Evolutionary conservation across 2,113 vertebrate genomes (phyloP), one percentile per base, ranked within the genome.

Genomic region (Typhlomys cinereus): DNA sequence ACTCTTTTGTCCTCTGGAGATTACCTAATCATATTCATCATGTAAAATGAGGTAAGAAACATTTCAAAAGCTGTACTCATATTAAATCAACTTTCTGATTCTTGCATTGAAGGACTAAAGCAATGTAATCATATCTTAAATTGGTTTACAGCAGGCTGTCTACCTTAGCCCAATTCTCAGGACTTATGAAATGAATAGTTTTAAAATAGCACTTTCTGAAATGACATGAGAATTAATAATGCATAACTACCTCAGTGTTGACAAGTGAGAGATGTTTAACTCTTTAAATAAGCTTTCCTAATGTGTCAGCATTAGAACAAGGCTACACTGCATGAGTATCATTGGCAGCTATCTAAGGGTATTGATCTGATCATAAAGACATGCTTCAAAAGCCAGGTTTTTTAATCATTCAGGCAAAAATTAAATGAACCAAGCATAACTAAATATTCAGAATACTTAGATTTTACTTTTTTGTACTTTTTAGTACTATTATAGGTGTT

Each of bases 141-240:
- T 82, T 95, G 78, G 80, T 95, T 97, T 97, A 96, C 61, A 96
- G 81, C 44, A 71, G 92, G 41, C 85, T 97, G 73, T 71, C 92
- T 98, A 75, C 91, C 93, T 95, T 95, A 89, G 82, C 79, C 82
- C 73, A 94, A 86, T 88, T 96, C 84, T 96, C 74, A 48, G 93
- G 97, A 96, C 44, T 92, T 92, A 97, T 95, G 93, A 95, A 87
- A 97, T 74, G 79, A 97, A 94, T 75, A 95, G 67, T 86, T 97
- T 82, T 94, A 97, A 98, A 97, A 95, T 84, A 97, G 95, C 18
- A 96, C 73, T 64, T 92, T 95, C 93, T 96, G 75, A 97, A 97
- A 97, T 93, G 13, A 97, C 97, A 95, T 29, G 41, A 54, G 79
- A 97, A 97, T 97, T 96, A 93, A 96, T 11, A 54, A 66, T 54